These are phyloP conservation scores for Enteromius trimaculatus DNA, from an alignment of 2,797 vertebrate species.

Conservation along the genomic window DNA sequence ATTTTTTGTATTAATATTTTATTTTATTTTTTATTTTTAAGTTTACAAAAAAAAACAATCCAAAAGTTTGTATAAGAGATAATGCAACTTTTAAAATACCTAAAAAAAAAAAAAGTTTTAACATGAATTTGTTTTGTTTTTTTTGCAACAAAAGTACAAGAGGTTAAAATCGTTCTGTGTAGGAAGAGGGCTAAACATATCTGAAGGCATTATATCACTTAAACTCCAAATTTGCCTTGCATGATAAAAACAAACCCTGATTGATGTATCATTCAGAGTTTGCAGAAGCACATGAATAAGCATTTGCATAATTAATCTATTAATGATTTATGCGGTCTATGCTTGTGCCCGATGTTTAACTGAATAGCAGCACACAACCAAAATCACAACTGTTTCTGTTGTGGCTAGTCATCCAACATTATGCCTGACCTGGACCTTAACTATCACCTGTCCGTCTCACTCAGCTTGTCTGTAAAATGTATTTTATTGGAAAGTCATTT, in stretches of 20 bases:
- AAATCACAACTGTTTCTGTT: neutral
- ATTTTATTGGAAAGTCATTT: slow-evolving; percentile 17
- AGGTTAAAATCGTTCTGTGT: neutral
- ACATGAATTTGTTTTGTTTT: neutral
- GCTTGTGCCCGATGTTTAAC: neutral
- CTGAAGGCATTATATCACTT: neutral
- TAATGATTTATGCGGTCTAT: neutral
- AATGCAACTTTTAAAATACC: neutral
- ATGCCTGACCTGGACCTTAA: neutral
- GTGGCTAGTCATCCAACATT: slow-evolving; percentile 7
- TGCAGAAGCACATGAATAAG: neutral
- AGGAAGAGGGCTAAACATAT: neutral
- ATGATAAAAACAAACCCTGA: neutral
- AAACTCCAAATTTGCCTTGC: neutral
- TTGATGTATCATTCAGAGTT: slow-evolving; percentile 3
- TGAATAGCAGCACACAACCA: neutral
- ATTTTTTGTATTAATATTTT: neutral
- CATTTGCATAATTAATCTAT: neutral
- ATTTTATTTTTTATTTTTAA: too few species aligned
- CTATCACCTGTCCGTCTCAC: slow-evolving; percentile 22
- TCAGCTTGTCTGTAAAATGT: slow-evolving; percentile 3
- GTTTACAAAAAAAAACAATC: too few species aligned
- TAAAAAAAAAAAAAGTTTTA: neutral
- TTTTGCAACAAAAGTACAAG: neutral
- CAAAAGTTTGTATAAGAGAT: too few species aligned